A percentile compares a stretch with the other conserved stretches of the same genome.
Evolutionary conservation across 2,113 vertebrate species (phyloP).

Genomic region (Macaca mulatta): DNA sequence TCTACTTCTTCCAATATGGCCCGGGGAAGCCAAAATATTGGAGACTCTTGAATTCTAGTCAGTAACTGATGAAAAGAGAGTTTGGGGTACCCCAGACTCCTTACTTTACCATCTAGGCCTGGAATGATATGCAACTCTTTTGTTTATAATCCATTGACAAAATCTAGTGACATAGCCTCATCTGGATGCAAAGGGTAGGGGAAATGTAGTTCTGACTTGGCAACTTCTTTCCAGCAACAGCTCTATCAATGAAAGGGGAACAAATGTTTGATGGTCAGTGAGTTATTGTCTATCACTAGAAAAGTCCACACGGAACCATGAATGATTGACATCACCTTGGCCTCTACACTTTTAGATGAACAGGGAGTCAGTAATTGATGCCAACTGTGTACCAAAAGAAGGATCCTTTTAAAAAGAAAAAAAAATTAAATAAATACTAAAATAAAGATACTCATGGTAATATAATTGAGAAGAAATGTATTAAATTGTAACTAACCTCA

Average conservation of each 20-base stretch:
- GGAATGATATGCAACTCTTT: neutral
- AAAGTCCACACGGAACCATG: neutral
- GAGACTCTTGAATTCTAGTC: neutral
- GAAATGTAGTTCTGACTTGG: too few species aligned
- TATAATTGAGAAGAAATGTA: neutral
- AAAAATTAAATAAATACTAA: neutral
- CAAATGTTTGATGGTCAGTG: neutral
- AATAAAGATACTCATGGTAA: neutral
- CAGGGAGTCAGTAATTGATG: neutral
- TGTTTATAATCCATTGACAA: neutral
- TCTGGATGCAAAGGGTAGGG: neutral
- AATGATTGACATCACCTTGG: neutral
- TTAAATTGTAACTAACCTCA: neutral
- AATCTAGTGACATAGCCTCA: neutral
- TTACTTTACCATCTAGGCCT: neutral
- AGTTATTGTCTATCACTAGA: neutral
- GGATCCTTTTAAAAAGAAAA: neutral
- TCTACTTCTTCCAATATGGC: too few species aligned
- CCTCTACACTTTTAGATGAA: neutral
- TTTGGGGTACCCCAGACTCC: neutral
- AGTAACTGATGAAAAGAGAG: too few species aligned
- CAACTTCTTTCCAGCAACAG: neutral
- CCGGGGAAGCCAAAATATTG: neutral
- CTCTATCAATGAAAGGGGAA: neutral
- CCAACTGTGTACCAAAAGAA: neutral